phyloP scores from a whole-genome alignment of 2,888 invertebrate genomes.

The Ernsta delagoae region DNA sequence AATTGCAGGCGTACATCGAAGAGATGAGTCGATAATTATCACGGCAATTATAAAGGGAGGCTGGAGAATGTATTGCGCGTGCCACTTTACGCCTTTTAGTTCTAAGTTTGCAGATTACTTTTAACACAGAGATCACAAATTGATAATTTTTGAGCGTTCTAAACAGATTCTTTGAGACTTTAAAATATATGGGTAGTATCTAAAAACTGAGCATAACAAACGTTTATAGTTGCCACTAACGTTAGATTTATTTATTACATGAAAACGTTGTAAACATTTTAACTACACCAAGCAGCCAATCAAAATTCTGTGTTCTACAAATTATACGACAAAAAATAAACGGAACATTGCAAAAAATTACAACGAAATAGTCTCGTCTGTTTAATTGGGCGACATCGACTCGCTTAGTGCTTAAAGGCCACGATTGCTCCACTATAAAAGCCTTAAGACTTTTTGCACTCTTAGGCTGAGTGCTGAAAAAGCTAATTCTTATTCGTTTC shows the following conservation, averaged over 20 bases:
- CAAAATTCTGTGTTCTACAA: too few relatives aligned
- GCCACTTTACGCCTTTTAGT: constrained; percentile 29
- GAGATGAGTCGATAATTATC: constrained; percentile 50
- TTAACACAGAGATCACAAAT: background rate
- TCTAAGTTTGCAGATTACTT: background rate
- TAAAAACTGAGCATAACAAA: too few relatives aligned
- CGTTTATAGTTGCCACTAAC: too few relatives aligned
- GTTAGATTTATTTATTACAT: background rate
- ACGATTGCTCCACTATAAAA: constrained; percentile 11
- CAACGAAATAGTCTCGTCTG: background rate
- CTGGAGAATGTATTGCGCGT: constrained; percentile 46
- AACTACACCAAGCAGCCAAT: too few relatives aligned
- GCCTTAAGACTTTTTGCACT: constrained; percentile 19
- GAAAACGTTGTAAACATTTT: too few relatives aligned
- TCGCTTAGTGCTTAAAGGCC: constrained; percentile 5
- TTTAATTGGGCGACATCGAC: constrained; percentile 20
- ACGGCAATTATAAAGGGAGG: constrained; percentile 53
- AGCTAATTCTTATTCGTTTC: constrained; percentile 14
- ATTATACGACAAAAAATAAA: too few relatives aligned
- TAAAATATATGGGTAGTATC: background rate
- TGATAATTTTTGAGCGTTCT: background rate
- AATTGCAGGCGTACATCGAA: constrained; percentile 49
- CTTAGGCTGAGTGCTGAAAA: constrained; percentile 20
- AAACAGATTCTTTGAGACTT: background rate
- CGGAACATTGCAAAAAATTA: background rate